Percentiles rank a stretch among this genome's conserved stretches.
Evolutionary conservation across 2,113 vertebrate genomes (phyloP).

Genomic region (Rutilus rutilus): DNA sequence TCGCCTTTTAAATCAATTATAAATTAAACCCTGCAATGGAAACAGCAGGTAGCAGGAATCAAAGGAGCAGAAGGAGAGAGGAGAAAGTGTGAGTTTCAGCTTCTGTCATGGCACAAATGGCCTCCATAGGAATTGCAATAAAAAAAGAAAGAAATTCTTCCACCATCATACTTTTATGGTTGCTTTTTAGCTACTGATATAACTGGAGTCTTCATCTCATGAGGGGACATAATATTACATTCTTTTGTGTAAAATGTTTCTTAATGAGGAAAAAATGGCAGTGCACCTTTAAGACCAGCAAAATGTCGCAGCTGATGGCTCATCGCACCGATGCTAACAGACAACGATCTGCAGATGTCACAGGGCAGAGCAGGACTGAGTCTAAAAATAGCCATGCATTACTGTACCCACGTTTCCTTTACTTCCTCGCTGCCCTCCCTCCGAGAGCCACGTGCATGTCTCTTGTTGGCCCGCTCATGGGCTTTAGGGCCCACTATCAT

Average conservation of each 20-base stretch:
- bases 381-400: conserved; percentile 30
- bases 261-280: not conserved
- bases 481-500: conserved; percentile 54
- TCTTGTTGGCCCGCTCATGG: not conserved
- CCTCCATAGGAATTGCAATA: not conserved
- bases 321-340: not conserved
- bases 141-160: not conserved
- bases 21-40: conserved; percentile 51
- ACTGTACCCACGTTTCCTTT: conserved; percentile 6
- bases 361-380: not conserved
- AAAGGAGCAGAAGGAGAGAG: conserved; percentile 13
- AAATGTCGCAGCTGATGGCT: not conserved
- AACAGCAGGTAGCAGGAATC: conserved; percentile 39
- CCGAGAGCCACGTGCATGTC: not conserved
- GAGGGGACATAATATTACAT: not conserved
- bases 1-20: conserved; percentile 55
- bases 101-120: not conserved
- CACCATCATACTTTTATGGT: not conserved
- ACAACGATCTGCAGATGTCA: conserved; percentile 20
- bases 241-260: not conserved
- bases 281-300: not conserved
- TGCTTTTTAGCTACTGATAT: not conserved
- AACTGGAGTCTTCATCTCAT: not conserved
- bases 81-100: conserved; percentile 26
- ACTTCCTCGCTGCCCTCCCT: conserved; percentile 2